phyloP scores from a whole-genome alignment of 1,140 invertebrate species.

The Stenopsyche tienmushanensis region DNA sequence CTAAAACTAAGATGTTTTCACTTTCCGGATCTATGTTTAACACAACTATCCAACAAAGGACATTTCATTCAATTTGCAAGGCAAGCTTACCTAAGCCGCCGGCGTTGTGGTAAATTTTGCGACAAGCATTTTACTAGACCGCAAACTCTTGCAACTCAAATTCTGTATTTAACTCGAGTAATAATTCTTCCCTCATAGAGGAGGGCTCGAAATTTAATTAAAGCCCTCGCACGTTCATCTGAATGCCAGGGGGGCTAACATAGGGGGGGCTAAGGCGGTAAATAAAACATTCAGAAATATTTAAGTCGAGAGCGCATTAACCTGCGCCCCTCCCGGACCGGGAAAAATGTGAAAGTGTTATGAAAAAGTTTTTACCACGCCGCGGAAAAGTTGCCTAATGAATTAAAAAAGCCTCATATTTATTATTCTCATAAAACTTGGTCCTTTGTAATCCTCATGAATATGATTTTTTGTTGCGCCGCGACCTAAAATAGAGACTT shows the following conservation, averaged over 20 bases:
- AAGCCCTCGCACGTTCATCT: conserved; percentile 11
- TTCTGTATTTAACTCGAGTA: conserved; percentile 29
- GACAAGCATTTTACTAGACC: conserved; percentile 14
- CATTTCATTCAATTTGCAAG: conserved; percentile 4
- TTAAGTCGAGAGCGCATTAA: conserved; percentile 10
- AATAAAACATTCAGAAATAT: conserved; percentile 21
- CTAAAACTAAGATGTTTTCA: too few species aligned
- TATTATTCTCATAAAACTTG: conserved; percentile 31
- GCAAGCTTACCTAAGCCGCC: neutral
- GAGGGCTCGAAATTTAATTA: conserved; percentile 34
- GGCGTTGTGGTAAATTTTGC: neutral
- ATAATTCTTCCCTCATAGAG: conserved; percentile 24
- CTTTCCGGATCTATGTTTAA: too few species aligned
- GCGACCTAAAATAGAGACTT: conserved; percentile 10
- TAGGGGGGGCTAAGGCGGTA: neutral
- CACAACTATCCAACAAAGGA: conserved; percentile 1
- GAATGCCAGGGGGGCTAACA: neutral
- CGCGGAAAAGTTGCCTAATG: conserved; percentile 25
- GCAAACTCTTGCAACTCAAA: conserved; percentile 18
- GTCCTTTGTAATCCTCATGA: conserved; percentile 27
- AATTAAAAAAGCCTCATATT: conserved; percentile 32
- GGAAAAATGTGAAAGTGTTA: conserved; percentile 23
- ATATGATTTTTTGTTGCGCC: conserved; percentile 7
- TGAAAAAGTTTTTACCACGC: conserved; percentile 12
- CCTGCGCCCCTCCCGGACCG: neutral